These are phyloP conservation scores for Calyptomena viridis DNA, from an alignment of 2,113 vertebrate genomes.

Conservation along the genomic window DNA sequence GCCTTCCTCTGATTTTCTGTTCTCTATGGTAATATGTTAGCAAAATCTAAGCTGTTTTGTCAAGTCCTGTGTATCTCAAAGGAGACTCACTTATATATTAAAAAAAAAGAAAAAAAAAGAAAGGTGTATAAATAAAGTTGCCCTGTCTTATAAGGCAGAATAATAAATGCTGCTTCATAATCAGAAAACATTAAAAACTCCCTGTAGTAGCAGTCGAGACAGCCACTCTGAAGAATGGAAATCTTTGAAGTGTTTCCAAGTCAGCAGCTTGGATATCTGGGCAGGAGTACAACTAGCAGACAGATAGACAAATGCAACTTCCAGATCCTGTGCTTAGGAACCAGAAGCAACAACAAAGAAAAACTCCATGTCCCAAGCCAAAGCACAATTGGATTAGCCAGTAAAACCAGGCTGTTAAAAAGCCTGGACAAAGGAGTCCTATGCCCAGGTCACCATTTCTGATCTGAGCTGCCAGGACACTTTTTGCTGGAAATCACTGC, in stretches of 20 bases:
- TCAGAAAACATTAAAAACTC: not conserved
- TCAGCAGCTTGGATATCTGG: constrained; percentile 25
- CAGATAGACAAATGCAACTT: constrained; percentile 45
- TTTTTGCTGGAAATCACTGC: not conserved
- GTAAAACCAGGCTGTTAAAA: not conserved
- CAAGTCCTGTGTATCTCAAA: not conserved
- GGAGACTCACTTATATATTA: not conserved
- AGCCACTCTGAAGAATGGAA: constrained; percentile 18
- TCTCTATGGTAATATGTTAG: not conserved
- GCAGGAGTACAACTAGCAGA: constrained; percentile 29
- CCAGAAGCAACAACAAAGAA: constrained; percentile 18
- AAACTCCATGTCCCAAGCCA: not conserved
- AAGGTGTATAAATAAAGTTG: not conserved
- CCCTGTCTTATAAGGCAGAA: not conserved
- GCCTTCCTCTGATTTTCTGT: not conserved
- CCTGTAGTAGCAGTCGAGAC: not conserved
- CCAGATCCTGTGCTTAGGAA: constrained; percentile 38
- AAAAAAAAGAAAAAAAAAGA: not conserved
- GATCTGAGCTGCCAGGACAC: not conserved
- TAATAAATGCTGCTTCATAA: not conserved
- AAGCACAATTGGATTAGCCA: constrained; percentile 31
- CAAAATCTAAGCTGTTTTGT: not conserved
- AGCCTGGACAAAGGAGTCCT: not conserved
- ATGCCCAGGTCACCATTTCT: not conserved
- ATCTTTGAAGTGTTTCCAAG: constrained; percentile 49